Evolutionary conservation across 2,113 vertebrate species (phyloP).

Genomic region (Nothoprocta perdicaria): DNA sequence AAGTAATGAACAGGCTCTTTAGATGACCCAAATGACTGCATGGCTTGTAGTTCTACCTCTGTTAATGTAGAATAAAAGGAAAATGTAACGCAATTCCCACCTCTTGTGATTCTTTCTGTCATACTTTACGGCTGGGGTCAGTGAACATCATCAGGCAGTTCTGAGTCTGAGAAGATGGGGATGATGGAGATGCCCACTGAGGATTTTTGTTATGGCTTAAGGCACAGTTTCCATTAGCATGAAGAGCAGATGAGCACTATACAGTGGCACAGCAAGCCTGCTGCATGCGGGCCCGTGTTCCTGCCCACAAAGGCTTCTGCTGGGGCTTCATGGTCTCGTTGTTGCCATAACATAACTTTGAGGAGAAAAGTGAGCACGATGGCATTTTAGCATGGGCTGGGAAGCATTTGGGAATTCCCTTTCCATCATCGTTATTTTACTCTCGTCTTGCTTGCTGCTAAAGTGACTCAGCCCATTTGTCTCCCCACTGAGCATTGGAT

Average conservation of each 20-base stretch:
- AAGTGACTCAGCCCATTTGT: neutral
- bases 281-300: neutral
- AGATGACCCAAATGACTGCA: neutral
- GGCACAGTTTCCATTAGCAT: neutral
- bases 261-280: neutral
- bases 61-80: neutral
- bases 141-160: neutral
- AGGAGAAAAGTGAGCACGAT: neutral
- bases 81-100: neutral
- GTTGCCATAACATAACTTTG: neutral
- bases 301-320: neutral
- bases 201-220: neutral
- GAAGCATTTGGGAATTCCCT: neutral
- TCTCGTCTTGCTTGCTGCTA: neutral
- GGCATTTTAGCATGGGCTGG: accelerated
- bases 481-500: accelerated
- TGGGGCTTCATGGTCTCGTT: neutral
- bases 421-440: neutral
- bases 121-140: neutral
- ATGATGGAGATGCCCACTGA: neutral
- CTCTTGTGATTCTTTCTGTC: neutral
- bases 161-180: too few species aligned
- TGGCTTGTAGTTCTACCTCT: neutral
- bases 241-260: neutral
- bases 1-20: neutral